Evolutionary conservation across 2,113 vertebrate genomes (phyloP).

Genomic region (Rhombomys opimus): DNA sequence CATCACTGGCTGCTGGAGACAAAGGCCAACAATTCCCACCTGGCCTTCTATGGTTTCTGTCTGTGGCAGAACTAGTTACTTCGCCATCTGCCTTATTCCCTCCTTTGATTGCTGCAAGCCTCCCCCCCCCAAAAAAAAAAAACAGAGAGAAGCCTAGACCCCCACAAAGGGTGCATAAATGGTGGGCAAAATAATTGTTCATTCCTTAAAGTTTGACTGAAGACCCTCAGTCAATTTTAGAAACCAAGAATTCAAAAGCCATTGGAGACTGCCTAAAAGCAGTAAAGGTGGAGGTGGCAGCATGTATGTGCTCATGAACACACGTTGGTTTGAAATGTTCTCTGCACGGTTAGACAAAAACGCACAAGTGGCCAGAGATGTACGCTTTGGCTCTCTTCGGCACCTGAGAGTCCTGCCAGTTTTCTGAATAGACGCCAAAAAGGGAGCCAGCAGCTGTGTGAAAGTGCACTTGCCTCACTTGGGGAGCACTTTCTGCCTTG

Average conservation of each 20-base stretch:
- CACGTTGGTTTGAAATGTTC: not conserved
- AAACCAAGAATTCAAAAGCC: not conserved
- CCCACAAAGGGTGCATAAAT: rapidly evolving
- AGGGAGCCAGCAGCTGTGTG: not conserved
- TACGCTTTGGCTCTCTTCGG: not conserved
- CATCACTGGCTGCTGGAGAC: not conserved
- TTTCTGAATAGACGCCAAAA: not conserved
- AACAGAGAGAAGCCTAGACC: rapidly evolving
- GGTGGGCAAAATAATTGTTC: not conserved
- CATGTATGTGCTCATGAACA: rapidly evolving
- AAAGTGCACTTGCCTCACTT: not conserved
- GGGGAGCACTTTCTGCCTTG: not conserved
- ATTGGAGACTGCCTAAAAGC: too few species aligned
- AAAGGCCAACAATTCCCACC: rapidly evolving
- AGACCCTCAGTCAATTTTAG: not conserved
- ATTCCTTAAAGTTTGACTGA: not conserved
- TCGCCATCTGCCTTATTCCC: rapidly evolving
- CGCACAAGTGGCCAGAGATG: not conserved
- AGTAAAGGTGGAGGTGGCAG: rapidly evolving
- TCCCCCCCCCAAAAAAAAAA: too few species aligned
- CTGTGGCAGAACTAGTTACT: rapidly evolving
- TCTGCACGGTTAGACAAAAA: not conserved
- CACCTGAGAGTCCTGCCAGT: not conserved
- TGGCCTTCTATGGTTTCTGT: not conserved
- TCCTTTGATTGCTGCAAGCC: rapidly evolving